These are phyloP conservation scores for Axea sp. DNA, from an alignment of 2,888 invertebrate genomes.

Conservation along the genomic window DNA sequence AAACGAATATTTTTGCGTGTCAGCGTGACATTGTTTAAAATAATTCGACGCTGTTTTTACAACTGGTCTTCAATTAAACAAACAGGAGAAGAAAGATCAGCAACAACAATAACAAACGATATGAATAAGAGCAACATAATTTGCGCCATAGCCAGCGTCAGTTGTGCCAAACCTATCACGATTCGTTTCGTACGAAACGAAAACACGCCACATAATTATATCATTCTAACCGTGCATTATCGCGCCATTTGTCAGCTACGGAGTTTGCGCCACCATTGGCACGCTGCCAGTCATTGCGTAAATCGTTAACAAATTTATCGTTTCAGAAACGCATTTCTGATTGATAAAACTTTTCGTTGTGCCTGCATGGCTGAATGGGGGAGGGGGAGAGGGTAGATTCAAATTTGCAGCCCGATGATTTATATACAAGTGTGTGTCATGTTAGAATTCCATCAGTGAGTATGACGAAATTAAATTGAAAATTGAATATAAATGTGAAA, in stretches of 20 bases:
- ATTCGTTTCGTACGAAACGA: constrained; percentile 59
- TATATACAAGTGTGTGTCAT: no score
- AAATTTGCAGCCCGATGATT: no score
- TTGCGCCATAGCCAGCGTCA: constrained; percentile 16
- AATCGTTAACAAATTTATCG: constrained; percentile 56
- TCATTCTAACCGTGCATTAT: constrained; percentile 74
- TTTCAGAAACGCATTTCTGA: constrained; percentile 39
- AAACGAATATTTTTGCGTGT: no score
- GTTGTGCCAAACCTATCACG: constrained; percentile 37
- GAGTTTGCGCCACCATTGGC: constrained; percentile 56
- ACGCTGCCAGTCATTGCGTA: constrained; percentile 56
- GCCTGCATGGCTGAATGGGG: constrained; percentile 1
- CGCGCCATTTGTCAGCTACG: constrained; percentile 70
- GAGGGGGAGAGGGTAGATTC: no score
- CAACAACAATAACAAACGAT: no score
- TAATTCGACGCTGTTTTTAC: constrained; percentile 28
- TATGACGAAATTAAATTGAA: no score
- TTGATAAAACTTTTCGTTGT: constrained; percentile 25
- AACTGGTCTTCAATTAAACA: constrained; percentile 32
- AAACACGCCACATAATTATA: constrained; percentile 65
- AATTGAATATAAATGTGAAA: no score
- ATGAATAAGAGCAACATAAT: constrained; percentile 52
- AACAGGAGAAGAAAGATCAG: no score
- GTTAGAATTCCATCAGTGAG: no score
- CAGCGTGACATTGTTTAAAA: constrained; percentile 29